Evolutionary conservation across 2,113 vertebrate species (phyloP).

Genomic region (Sander lucioperca): DNA sequence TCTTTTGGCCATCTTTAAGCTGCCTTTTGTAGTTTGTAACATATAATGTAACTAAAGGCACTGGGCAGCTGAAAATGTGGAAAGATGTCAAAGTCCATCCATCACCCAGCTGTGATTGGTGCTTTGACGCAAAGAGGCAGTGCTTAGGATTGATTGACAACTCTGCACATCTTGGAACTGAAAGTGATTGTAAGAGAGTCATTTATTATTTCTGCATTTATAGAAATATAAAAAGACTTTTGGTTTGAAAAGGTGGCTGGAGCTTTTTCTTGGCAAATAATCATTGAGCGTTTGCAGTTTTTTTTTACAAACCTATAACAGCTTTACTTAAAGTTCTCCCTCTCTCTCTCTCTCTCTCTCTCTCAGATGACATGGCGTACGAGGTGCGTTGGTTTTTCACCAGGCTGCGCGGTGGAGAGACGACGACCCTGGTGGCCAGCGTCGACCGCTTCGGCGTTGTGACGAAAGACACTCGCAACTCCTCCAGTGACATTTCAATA

Average conservation of each 20-base stretch:
- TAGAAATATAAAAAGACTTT: not conserved
- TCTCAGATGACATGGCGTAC: slow-evolving; percentile 90
- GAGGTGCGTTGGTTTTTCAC: slow-evolving; percentile 93
- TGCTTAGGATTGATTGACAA: not conserved
- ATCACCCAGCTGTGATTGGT: not conserved
- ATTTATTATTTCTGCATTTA: no score
- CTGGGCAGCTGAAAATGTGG: not conserved
- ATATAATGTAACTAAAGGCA: not conserved
- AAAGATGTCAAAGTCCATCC: not conserved
- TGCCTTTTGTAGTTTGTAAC: not conserved
- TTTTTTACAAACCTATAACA: no score
- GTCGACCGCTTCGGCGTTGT: slow-evolving; percentile 90
- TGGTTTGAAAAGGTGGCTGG: not conserved
- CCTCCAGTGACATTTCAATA: slow-evolving; percentile 90
- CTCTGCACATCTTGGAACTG: not conserved
- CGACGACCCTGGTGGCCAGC: slow-evolving; percentile 78
- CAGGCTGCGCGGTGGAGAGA: slow-evolving; percentile 80
- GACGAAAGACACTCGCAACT: slow-evolving; percentile 83
- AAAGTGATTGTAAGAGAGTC: no score
- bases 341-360: not conserved
- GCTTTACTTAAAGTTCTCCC: not conserved
- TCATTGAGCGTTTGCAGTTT: not conserved
- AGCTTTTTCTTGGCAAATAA: not conserved
- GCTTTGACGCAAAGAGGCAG: not conserved
- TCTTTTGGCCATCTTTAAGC: not conserved